phyloP scores from a whole-genome alignment of 2,888 invertebrate species.

The Orthosia gothica region DNA sequence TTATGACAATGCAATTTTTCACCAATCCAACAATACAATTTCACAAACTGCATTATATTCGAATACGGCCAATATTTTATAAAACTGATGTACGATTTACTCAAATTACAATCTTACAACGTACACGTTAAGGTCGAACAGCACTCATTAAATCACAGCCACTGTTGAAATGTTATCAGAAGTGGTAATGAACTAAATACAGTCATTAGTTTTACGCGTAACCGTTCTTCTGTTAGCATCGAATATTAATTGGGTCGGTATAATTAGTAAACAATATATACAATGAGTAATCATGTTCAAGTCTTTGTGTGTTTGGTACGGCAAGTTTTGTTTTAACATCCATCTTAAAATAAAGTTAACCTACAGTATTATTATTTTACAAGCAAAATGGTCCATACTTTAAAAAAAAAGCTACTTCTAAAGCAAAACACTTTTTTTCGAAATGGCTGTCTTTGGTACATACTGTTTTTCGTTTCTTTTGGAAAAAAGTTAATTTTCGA shows the following conservation, averaged over 20 bases:
- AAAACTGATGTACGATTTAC: neutral
- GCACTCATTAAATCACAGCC: neutral
- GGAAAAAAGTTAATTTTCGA: too few species aligned
- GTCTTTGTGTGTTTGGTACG: constrained; percentile 13
- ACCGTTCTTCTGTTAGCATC: constrained; percentile 36
- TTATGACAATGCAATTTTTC: neutral
- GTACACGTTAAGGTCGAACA: constrained; percentile 3
- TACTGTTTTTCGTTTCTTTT: too few species aligned
- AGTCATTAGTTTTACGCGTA: constrained; percentile 47
- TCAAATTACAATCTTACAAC: constrained; percentile 22
- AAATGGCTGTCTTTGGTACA: too few species aligned
- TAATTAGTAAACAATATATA: constrained; percentile 48
- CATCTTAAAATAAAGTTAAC: neutral
- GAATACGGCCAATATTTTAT: constrained; percentile 17
- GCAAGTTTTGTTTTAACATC: neutral
- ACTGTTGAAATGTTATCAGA: constrained; percentile 41
- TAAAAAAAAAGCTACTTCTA: too few species aligned
- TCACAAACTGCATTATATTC: neutral
- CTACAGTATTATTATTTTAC: neutral
- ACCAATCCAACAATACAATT: constrained; percentile 1
- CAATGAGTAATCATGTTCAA: constrained; percentile 32
- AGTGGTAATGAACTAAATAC: constrained; percentile 63
- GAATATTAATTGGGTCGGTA: constrained; percentile 38
- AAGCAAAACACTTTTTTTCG: too few species aligned
- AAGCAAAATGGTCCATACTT: too few species aligned